phyloP scores from a whole-genome alignment of 2,888 invertebrate species.

The Congeria kusceri region DNA sequence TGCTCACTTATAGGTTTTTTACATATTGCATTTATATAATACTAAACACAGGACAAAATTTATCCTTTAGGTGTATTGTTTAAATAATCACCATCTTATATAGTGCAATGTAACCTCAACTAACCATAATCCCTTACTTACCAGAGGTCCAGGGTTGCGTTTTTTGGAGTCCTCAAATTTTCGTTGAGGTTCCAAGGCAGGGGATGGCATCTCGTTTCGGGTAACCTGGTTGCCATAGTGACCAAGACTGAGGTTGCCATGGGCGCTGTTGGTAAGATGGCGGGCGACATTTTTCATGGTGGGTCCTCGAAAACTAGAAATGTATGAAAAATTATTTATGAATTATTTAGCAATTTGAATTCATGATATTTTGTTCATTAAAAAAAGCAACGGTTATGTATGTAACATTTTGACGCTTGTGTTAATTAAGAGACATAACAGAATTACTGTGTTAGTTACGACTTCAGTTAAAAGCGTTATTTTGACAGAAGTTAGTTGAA shows the following conservation, averaged over 20 bases:
- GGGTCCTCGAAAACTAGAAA: constrained; percentile 61
- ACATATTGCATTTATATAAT: too few species aligned
- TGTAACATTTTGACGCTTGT: too few species aligned
- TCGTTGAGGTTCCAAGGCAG: constrained; percentile 44
- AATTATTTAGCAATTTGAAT: neutral
- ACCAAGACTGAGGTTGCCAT: constrained; percentile 41
- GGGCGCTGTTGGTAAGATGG: constrained; percentile 58
- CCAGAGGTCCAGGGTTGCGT: constrained; percentile 67
- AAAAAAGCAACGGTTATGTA: too few species aligned
- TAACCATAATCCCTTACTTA: constrained; percentile 26
- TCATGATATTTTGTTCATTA: too few species aligned
- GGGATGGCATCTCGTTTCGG: constrained; percentile 33
- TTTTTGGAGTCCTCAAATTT: constrained; percentile 54
- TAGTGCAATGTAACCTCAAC: too few species aligned
- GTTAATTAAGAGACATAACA: too few species aligned
- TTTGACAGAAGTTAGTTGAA: too few species aligned
- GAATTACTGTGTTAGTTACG: neutral
- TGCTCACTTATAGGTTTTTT: too few species aligned
- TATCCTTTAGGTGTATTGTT: too few species aligned
- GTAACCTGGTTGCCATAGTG: constrained; percentile 35
- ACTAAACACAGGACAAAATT: too few species aligned
- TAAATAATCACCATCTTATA: too few species aligned
- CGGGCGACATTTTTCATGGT: constrained; percentile 55
- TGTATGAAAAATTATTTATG: neutral
- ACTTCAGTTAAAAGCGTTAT: neutral